Percentiles rank a stretch among this genome's conserved stretches.
phyloP scores from a whole-genome alignment of 2,888 invertebrate genomes.

The Eurytoma adleriae region DNA sequence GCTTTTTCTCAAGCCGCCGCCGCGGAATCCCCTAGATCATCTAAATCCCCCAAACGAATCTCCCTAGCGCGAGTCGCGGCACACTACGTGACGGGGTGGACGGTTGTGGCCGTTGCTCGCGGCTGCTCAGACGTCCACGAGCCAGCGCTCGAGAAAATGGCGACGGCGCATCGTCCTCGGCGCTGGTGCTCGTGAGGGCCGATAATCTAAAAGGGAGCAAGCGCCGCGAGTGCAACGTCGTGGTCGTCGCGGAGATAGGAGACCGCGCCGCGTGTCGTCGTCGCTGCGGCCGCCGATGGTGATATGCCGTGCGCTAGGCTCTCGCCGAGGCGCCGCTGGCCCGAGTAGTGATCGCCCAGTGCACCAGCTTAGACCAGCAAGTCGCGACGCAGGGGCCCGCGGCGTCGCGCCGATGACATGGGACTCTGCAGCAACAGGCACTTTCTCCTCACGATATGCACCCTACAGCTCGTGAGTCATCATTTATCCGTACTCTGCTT shows the following conservation, averaged over 20 bases:
- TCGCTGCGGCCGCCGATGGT: background rate
- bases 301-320: background rate
- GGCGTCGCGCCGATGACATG: slow-evolving; percentile 63
- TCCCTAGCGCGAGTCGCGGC: background rate
- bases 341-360: too few species aligned
- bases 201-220: too few species aligned
- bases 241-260: slow-evolving; percentile 36
- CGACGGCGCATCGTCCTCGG: slow-evolving; percentile 61
- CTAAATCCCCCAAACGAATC: background rate
- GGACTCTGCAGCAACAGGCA: slow-evolving; percentile 76
- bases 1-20: background rate
- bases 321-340: too few species aligned
- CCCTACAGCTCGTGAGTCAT: slow-evolving; percentile 75
- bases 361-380: background rate
- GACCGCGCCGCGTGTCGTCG: background rate
- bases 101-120: too few species aligned
- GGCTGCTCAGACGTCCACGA: background rate
- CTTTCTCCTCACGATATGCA: slow-evolving; percentile 75
- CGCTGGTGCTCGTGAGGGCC: slow-evolving; percentile 20
- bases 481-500: background rate
- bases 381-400: background rate
- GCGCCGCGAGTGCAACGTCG: background rate
- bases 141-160: slow-evolving; percentile 61
- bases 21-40: background rate
- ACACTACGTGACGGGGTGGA: too few species aligned